Evolutionary conservation across 1,140 invertebrate species (phyloP), one percentile per base, ranked within the genome.

Genomic region (Calephelis nemesis): DNA sequence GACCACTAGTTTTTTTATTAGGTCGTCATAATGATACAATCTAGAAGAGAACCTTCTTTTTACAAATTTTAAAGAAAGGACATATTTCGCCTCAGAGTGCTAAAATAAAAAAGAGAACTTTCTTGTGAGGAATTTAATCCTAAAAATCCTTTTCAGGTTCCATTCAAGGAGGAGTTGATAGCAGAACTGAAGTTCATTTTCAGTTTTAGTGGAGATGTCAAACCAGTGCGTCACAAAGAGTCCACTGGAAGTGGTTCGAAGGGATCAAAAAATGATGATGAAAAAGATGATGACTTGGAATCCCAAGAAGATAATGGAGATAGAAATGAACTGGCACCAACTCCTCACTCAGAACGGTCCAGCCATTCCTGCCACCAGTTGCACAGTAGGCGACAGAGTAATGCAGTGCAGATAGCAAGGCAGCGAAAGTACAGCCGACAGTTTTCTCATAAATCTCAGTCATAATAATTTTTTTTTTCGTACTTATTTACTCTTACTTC

Each of bases 121-220:
- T 30, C 1, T 30, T 30, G 30, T 30, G 1, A 4, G 30, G 30
- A 30, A 30, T 30, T 30, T 30, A 30, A 30, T 30, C 30, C 30
- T 30, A 30, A 30, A 7, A 52, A 52, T 70, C 15, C 58, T 72
- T 84, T 92, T 19, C 74, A 97, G 94, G 91, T 95, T 1, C 87
- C 95, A 12, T 95, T 97, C 70, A 94, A 93, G 77, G 83, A 94
- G 19, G 95, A 96, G 78, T 78, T 97, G 5, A 92, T 93, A 13
- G 94, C 95, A 39, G 96, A 97, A 82, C 73, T 97, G 19, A 94
- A 94, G 76, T 97, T 97, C 74, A 94, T 96, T 39, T 77, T 95
- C 0, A 94, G 95, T 81, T 97, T 95, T 73, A 95, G 94, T 39
- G 95, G 95, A 7, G 95, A 95, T 39, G 95, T 94, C 0, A 97